A percentile compares a stretch with the other conserved stretches of the same genome.
Conservation (phyloP, 2,113 vertebrate species). For the Sebastes schlegelii region DNA sequence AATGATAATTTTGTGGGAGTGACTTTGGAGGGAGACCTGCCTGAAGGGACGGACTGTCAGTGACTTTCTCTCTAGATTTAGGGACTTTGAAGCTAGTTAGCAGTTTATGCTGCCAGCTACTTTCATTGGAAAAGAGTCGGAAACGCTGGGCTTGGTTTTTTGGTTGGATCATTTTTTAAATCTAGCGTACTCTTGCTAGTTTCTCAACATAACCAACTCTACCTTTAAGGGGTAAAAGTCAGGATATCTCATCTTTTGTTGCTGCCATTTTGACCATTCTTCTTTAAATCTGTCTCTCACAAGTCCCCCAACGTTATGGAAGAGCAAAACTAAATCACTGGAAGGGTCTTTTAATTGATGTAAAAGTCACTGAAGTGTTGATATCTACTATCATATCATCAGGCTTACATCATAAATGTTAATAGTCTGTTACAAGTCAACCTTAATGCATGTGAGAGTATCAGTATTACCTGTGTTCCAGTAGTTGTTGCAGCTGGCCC, state of each 20-base stretch:
- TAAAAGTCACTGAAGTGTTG: background rate
- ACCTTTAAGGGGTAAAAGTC: background rate
- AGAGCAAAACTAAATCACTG: no score
- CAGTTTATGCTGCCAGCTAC: no score
- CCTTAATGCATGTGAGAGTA: rapidly evolving
- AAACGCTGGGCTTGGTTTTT: no score
- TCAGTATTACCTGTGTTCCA: slow-evolving; percentile 92
- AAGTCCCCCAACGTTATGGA: background rate
- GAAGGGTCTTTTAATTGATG: no score
- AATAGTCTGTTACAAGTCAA: background rate
- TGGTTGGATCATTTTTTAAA: background rate
- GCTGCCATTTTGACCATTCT: background rate
- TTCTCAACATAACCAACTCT: no score
- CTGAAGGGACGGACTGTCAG: no score
- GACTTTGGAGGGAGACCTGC: no score
- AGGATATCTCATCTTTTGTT: background rate
- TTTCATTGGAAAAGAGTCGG: no score
- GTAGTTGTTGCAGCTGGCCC: slow-evolving; percentile 88
- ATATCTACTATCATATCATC: background rate
- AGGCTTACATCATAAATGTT: background rate
- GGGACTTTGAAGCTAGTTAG: no score
- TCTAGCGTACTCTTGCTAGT: no score
- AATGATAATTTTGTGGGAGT: no score
- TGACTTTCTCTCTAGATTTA: no score
- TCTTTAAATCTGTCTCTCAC: background rate